These are phyloP conservation scores for Drosophila sechellia DNA, from an alignment of 1,140 invertebrate genomes.

Conservation along the genomic window DNA sequence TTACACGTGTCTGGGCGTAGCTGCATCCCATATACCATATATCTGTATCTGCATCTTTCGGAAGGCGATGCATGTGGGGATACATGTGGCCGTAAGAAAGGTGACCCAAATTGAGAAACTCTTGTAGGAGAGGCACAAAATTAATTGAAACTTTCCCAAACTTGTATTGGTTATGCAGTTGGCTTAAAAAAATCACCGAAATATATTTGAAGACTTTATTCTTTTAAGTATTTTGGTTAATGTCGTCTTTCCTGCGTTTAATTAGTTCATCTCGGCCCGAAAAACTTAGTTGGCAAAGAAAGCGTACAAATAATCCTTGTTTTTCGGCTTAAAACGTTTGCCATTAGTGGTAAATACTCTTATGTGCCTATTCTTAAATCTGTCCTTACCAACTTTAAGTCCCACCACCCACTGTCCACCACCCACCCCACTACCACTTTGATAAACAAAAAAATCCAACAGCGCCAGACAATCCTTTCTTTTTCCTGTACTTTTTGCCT, in stretches of 20 bases:
- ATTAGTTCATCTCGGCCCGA: neutral
- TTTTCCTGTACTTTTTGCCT: conserved; percentile 27
- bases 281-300: neutral
- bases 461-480: conserved; percentile 67
- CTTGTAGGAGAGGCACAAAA: conserved; percentile 5
- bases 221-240: neutral
- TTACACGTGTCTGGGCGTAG: conserved; percentile 49
- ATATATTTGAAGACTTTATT: neutral
- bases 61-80: conserved; percentile 1
- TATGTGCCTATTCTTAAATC: conserved; percentile 12
- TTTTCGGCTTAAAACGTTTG: conserved; percentile 20
- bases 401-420: conserved; percentile 5
- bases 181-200: neutral
- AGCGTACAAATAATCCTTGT: neutral
- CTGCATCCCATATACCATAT: conserved; percentile 20
- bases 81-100: conserved; percentile 27
- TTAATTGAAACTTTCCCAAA: conserved; percentile 7
- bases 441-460: neutral
- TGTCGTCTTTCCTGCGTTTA: neutral
- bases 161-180: neutral
- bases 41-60: conserved; percentile 23
- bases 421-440: neutral
- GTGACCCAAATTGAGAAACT: conserved; percentile 44
- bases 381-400: conserved; percentile 22
- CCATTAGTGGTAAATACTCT: conserved; percentile 19